Percentiles rank a stretch among this genome's conserved stretches.
phyloP scores from a whole-genome alignment of 1,140 invertebrate species.

The Odontomachus brunneus region DNA sequence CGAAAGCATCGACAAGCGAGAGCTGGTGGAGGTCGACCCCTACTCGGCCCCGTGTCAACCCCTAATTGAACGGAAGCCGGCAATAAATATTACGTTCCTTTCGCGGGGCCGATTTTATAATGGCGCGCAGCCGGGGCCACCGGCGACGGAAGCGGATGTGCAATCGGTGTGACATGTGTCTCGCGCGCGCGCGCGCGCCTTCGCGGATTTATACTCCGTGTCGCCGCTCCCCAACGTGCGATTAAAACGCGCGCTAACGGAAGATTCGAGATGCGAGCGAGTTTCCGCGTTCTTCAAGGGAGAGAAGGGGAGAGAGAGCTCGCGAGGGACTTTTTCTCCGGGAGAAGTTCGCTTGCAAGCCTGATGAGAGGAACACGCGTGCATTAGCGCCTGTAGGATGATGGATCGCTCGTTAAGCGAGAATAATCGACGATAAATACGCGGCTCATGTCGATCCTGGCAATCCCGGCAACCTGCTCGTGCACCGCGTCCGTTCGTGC shows the following conservation, averaged over 20 bases:
- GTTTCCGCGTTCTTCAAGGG: not conserved
- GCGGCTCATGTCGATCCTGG: no score
- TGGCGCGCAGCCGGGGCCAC: constrained; percentile 58
- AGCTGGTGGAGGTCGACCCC: constrained; percentile 53
- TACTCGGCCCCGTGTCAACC: constrained; percentile 73
- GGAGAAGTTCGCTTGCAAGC: not conserved
- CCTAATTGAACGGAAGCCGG: constrained; percentile 83
- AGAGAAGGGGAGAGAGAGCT: constrained; percentile 28
- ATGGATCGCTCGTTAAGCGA: not conserved
- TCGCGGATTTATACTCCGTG: constrained; percentile 69
- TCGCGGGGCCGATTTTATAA: constrained; percentile 79
- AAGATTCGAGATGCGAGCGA: constrained; percentile 4
- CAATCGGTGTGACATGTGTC: constrained; percentile 76
- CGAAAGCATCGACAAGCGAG: constrained; percentile 59
- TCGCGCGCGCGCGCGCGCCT: constrained; percentile 32
- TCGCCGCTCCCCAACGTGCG: constrained; percentile 48
- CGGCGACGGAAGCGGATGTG: constrained; percentile 79
- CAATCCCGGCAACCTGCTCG: no score
- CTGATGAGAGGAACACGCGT: no score
- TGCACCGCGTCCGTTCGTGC: no score
- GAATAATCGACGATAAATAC: not conserved
- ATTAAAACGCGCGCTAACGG: constrained; percentile 37
- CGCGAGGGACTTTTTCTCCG: not conserved
- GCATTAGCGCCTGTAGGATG: no score
- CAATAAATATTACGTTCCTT: constrained; percentile 83